These are phyloP conservation scores for Abrostola tripartita DNA, from an alignment of 2,888 invertebrate species.

Conservation along the genomic window DNA sequence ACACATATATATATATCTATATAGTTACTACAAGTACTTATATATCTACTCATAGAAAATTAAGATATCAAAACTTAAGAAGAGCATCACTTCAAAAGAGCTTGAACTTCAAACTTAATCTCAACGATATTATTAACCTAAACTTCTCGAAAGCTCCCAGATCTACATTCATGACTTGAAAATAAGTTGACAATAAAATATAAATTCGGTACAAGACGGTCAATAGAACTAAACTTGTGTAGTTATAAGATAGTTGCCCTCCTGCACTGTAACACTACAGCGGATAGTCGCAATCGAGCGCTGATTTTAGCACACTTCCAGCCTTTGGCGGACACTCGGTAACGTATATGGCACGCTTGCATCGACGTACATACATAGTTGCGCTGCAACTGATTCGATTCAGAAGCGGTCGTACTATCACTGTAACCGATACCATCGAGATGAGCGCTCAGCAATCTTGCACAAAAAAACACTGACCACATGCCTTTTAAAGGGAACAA, in stretches of 20 bases:
- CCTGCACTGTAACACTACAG: background rate
- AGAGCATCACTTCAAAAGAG: background rate
- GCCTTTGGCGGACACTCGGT: conserved; percentile 1
- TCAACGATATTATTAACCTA: conserved; percentile 2
- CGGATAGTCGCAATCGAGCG: background rate
- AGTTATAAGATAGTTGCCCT: background rate
- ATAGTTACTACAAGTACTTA: too few relatives aligned
- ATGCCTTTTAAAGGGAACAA: background rate
- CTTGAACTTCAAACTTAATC: background rate
- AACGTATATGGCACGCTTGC: conserved; percentile 1
- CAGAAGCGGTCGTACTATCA: background rate
- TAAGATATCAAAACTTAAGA: too few relatives aligned
- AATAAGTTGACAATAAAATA: background rate
- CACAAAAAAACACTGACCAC: background rate
- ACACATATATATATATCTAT: too few relatives aligned
- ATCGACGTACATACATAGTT: conserved; percentile 1
- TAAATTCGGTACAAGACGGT: background rate
- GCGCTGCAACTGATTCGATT: background rate
- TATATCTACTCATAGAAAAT: too few relatives aligned
- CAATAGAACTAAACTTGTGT: conserved; percentile 1
- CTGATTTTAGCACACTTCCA: conserved; percentile 1
- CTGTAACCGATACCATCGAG: background rate
- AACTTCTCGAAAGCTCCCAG: background rate
- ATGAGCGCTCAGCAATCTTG: background rate
- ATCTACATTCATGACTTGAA: background rate